These are phyloP conservation scores for Urosaurus nigricauda DNA, from an alignment of 2,797 vertebrate genomes.

Conservation along the genomic window DNA sequence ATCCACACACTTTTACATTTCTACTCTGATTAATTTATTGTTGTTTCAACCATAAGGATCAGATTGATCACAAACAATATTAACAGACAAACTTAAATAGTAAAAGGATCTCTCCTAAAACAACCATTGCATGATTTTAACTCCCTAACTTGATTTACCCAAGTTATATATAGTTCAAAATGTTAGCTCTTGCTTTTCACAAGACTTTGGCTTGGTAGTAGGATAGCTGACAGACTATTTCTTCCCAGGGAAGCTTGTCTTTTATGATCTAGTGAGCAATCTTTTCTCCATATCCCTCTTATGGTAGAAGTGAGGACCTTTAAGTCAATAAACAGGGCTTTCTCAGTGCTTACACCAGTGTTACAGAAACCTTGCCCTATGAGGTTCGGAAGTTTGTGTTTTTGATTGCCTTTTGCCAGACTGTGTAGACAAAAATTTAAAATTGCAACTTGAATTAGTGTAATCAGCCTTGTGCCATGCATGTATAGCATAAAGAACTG, in stretches of 20 bases:
- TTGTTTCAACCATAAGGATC: too few relatives aligned
- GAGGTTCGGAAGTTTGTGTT: neutral
- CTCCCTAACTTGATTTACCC: too few relatives aligned
- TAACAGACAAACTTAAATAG: neutral
- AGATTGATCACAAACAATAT: neutral
- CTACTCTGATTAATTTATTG: too few relatives aligned
- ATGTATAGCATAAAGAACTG: neutral
- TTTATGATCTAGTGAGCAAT: neutral
- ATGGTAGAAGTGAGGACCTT: neutral
- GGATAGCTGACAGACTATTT: neutral
- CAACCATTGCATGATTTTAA: too few relatives aligned
- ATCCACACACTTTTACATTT: too few relatives aligned
- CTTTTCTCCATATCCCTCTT: neutral
- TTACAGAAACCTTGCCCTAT: neutral
- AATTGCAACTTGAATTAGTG: neutral
- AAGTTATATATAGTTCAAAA: neutral
- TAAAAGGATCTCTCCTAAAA: too few relatives aligned
- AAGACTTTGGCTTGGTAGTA: neutral
- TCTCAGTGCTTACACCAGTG: neutral
- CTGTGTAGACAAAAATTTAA: neutral
- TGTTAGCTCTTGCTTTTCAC: neutral
- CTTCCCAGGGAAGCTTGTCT: too few relatives aligned
- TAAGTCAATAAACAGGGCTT: neutral
- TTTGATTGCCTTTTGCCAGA: neutral
- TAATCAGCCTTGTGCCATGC: neutral